Conservation (phyloP, 1,140 invertebrate genomes). For the Babylonia areolata region DNA sequence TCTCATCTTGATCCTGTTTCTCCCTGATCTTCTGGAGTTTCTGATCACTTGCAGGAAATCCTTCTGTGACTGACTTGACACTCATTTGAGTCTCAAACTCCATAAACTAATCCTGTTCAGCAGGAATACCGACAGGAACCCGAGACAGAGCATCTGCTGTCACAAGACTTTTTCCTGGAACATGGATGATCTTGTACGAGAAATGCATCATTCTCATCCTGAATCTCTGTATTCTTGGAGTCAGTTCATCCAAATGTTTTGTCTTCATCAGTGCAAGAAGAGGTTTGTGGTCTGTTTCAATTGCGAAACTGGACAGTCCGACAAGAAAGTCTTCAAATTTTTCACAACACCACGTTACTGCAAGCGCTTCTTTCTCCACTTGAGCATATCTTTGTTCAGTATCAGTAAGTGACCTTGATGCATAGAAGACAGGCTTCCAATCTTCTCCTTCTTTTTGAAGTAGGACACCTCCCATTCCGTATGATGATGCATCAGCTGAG, state of each 20-base stretch:
- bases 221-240: too few species aligned
- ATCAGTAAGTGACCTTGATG: background rate
- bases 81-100: background rate
- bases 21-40: background rate
- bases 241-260: too few species aligned
- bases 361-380: background rate
- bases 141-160: background rate
- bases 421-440: conserved; percentile 40
- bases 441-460: background rate
- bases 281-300: too few species aligned
- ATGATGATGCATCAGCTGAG: background rate
- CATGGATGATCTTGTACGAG: background rate
- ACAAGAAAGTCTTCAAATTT: too few species aligned
- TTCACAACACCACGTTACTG: too few species aligned
- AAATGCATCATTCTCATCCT: too few species aligned
- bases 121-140: background rate
- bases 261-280: too few species aligned
- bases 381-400: background rate
- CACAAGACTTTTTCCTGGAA: background rate
- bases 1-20: background rate
- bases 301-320: too few species aligned
- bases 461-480: background rate
- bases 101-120: background rate
- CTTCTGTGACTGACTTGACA: background rate
- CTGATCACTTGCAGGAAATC: too few species aligned